Evolutionary conservation across 2,113 vertebrate species (phyloP).

Genomic region (Brachyhypopomus occidentalis): DNA sequence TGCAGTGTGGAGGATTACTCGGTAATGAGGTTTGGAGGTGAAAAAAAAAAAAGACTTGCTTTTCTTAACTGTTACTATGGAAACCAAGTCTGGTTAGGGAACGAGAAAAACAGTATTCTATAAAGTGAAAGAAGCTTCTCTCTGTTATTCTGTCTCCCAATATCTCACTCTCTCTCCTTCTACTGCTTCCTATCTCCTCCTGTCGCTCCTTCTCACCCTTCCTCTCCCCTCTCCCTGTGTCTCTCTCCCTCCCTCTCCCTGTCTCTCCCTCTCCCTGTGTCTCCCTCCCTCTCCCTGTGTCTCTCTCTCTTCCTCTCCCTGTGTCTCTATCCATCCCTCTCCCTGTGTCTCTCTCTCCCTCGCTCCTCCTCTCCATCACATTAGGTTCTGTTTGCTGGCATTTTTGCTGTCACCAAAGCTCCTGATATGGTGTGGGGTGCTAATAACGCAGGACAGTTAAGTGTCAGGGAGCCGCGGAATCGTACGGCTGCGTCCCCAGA

Average conservation of each 20-base stretch:
- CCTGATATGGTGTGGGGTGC: constrained; percentile 57
- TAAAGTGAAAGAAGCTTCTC: constrained; percentile 57
- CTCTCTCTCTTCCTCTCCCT: not conserved
- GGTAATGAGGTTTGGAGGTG: constrained; percentile 40
- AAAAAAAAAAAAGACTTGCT: constrained; percentile 31
- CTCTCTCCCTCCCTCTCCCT: not conserved
- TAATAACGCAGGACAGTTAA: constrained; percentile 62
- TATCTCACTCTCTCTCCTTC: not conserved
- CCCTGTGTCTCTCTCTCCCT: not conserved
- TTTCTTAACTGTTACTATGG: constrained; percentile 60
- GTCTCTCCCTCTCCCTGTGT: not conserved
- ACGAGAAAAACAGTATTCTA: constrained; percentile 20
- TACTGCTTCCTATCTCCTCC: not conserved
- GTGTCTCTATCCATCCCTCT: not conserved
- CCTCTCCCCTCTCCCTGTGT: not conserved
- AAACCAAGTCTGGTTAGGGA: constrained; percentile 51
- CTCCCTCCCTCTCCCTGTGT: not conserved
- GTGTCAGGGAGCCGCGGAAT: constrained; percentile 54
- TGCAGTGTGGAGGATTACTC: constrained; percentile 33
- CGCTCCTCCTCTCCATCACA: not conserved
- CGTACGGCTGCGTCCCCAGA: constrained; percentile 7
- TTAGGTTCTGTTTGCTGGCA: constrained; percentile 52
- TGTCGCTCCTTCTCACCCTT: not conserved
- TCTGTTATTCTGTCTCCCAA: constrained; percentile 2
- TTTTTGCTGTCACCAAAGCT: constrained; percentile 44